Evolutionary conservation across 2,113 vertebrate genomes (phyloP).

Genomic region (Polypterus bichir): DNA sequence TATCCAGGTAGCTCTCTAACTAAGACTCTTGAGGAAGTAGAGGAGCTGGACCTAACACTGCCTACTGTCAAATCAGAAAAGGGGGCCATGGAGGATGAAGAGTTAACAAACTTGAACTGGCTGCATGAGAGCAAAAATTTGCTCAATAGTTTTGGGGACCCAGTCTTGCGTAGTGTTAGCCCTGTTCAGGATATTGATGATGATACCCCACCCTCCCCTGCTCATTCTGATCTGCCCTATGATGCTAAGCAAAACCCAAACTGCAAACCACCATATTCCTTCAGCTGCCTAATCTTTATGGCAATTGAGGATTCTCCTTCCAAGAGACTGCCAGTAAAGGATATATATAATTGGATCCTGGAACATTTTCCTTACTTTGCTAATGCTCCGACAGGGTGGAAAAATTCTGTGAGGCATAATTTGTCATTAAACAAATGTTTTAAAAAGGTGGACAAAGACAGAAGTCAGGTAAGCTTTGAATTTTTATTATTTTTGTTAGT

Average conservation of each 20-base stretch:
- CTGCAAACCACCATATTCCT: constrained; percentile 93
- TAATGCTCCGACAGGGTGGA: constrained; percentile 93
- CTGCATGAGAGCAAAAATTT: constrained; percentile 92
- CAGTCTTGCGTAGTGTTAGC: constrained; percentile 83
- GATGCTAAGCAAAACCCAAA: constrained; percentile 85
- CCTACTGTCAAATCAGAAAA: constrained; percentile 63
- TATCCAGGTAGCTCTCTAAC: constrained; percentile 58
- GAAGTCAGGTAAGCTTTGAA: constrained; percentile 76
- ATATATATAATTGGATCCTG: constrained; percentile 98
- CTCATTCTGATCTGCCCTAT: constrained; percentile 71
- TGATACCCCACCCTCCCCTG: constrained; percentile 72
- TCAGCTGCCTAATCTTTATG: constrained; percentile 99
- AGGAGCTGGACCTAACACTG: constrained; percentile 70
- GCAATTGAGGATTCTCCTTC: constrained; percentile 92
- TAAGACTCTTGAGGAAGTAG: constrained; percentile 63
- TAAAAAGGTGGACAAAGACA: constrained; percentile 98
- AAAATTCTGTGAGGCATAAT: constrained; percentile 96
- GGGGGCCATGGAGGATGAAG: constrained; percentile 76
- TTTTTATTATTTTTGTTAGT: not conserved
- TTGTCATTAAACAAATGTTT: constrained; percentile 97
- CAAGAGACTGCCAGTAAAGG: constrained; percentile 92
- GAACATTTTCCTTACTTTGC: constrained; percentile 97
- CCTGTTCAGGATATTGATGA: constrained; percentile 78
- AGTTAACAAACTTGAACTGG: constrained; percentile 96
- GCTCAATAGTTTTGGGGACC: constrained; percentile 92